Conservation (phyloP, 1,140 invertebrate species). For the Rhagoletis pomonella region DNA sequence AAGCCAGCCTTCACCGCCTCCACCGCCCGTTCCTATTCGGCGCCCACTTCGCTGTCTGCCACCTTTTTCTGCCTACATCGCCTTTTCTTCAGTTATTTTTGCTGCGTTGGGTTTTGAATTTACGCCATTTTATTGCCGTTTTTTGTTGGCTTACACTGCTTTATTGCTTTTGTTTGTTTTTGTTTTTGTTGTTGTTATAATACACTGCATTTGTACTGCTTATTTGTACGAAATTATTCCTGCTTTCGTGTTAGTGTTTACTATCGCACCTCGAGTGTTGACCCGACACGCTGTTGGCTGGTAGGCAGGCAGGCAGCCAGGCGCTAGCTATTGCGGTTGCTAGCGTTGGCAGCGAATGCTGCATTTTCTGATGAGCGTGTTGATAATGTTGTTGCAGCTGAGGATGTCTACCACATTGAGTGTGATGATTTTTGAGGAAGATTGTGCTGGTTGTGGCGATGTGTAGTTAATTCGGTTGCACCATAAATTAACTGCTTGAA, state of each 20-base stretch:
- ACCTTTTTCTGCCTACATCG: neutral
- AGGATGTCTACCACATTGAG: neutral
- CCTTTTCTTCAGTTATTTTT: neutral
- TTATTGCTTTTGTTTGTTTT: neutral
- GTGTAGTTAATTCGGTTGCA: neutral
- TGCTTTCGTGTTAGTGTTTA: conserved; percentile 61
- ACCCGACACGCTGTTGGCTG: conserved; percentile 58
- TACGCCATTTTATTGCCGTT: conserved; percentile 46
- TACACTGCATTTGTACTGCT: neutral
- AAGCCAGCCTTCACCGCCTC: neutral
- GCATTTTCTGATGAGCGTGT: neutral
- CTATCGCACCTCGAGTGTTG: conserved; percentile 69
- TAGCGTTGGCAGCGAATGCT: neutral
- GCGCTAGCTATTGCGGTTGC: conserved; percentile 27
- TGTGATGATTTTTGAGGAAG: neutral
- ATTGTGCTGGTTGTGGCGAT: neutral
- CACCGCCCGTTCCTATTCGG: neutral
- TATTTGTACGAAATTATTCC: conserved; percentile 47
- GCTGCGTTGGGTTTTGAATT: neutral
- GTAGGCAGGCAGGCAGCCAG: neutral
- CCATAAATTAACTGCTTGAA: neutral
- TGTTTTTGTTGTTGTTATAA: conserved; percentile 2
- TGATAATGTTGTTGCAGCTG: neutral
- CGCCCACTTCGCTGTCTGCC: neutral
- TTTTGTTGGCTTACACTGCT: neutral